Evolutionary conservation across 2,888 invertebrate species (phyloP).

Genomic region (Acanthoscelides obtectus): DNA sequence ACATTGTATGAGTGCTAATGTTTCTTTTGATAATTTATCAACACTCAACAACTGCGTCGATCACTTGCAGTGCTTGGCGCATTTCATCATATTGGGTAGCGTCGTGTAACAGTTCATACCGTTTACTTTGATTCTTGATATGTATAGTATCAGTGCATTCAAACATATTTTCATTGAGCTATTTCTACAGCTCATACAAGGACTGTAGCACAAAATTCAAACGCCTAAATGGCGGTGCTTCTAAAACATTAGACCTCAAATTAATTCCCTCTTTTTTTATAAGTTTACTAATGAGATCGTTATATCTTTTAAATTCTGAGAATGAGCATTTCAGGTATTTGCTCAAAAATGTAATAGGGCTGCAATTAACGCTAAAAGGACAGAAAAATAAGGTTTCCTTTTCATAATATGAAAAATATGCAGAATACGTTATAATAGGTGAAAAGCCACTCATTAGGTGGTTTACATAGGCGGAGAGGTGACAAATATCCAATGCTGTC

Average conservation of each 20-base stretch:
- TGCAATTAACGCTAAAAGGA: neutral
- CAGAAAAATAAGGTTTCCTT: neutral
- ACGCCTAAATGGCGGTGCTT: neutral
- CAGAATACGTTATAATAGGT: neutral
- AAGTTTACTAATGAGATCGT: neutral
- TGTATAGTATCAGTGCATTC: too few relatives aligned
- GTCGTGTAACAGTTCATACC: too few relatives aligned
- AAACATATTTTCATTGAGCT: neutral
- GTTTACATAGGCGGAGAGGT: neutral
- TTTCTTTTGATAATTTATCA: too few relatives aligned
- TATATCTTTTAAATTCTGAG: neutral
- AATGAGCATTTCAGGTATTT: neutral
- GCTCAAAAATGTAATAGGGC: neutral
- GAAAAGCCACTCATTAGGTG: neutral
- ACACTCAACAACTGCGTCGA: too few relatives aligned
- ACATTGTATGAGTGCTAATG: too few relatives aligned
- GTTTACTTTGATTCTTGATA: too few relatives aligned
- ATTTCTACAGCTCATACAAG: neutral
- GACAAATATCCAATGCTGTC: too few relatives aligned
- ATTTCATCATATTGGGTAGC: too few relatives aligned
- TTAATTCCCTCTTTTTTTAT: neutral
- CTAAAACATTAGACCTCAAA: neutral
- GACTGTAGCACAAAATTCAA: neutral
- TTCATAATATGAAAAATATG: neutral
- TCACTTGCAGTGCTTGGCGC: too few relatives aligned